These are phyloP conservation scores for Drosophila subpulchrella DNA, from an alignment of 1,140 invertebrate species.

Conservation along the genomic window DNA sequence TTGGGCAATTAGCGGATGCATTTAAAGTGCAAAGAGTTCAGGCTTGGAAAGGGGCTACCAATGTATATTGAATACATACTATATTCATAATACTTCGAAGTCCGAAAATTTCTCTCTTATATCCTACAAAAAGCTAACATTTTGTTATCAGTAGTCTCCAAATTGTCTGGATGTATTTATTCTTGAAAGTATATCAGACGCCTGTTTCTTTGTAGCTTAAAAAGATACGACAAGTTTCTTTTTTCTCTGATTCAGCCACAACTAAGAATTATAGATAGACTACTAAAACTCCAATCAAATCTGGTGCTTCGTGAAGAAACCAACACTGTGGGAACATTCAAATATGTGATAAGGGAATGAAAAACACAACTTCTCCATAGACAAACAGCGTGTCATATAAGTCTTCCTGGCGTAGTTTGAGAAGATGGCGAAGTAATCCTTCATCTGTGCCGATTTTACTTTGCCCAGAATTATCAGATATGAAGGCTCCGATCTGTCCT, in stretches of 20 bases:
- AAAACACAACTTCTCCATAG: no score
- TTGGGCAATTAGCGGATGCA: not conserved
- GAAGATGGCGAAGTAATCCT: slow-evolving; percentile 9
- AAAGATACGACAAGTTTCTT: slow-evolving; percentile 9
- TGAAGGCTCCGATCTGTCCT: not conserved
- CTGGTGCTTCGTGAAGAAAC: slow-evolving; percentile 22
- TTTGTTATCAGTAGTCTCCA: no score
- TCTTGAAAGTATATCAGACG: slow-evolving; percentile 19
- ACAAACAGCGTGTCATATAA: no score
- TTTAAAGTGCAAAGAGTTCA: not conserved
- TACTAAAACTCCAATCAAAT: slow-evolving; percentile 46
- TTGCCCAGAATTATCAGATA: not conserved
- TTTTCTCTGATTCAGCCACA: slow-evolving; percentile 10
- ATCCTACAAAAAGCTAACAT: no score
- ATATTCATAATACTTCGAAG: no score
- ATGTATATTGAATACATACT: no score
- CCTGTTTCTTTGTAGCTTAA: slow-evolving; percentile 41
- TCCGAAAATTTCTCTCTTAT: no score
- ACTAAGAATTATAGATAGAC: slow-evolving; percentile 7
- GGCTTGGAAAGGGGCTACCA: no score
- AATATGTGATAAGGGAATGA: not conserved
- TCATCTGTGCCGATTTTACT: not conserved
- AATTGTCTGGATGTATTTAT: no score
- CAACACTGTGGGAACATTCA: slow-evolving; percentile 28
- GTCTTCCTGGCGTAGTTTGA: slow-evolving; percentile 11